These are phyloP conservation scores for Crocuta crocuta DNA, from an alignment of 2,113 vertebrate genomes.

Conservation along the genomic window DNA sequence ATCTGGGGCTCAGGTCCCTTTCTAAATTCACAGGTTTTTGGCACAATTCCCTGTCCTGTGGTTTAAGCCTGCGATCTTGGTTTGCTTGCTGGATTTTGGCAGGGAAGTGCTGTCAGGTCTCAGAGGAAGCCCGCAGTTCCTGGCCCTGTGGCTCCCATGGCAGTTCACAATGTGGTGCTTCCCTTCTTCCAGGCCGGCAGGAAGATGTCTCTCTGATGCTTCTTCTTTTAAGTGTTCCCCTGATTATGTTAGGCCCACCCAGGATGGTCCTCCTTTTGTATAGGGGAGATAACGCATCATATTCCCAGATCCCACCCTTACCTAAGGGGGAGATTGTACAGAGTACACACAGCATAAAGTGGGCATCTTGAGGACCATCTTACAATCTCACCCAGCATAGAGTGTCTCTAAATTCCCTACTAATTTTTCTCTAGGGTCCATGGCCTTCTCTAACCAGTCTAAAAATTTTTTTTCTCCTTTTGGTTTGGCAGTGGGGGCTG, in stretches of 20 bases:
- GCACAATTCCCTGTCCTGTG: too few species aligned
- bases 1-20: neutral
- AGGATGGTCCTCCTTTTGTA: neutral
- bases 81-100: neutral
- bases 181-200: neutral
- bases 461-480: neutral
- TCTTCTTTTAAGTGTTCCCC: neutral
- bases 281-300: neutral
- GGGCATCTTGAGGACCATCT: neutral
- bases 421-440: neutral
- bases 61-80: neutral
- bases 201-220: neutral
- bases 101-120: neutral
- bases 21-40: neutral
- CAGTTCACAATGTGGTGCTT: accelerated
- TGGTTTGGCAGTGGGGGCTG: neutral
- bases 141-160: accelerated
- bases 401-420: neutral
- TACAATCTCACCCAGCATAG: neutral
- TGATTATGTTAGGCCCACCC: neutral
- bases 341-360: neutral
- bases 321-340: neutral
- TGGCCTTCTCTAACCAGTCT: neutral
- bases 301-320: neutral
- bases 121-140: neutral